Percentiles rank a stretch among this genome's conserved stretches.
These are phyloP conservation scores for Etheostoma nigrum DNA, from an alignment of 2,797 vertebrate species.

Conservation along the genomic window DNA sequence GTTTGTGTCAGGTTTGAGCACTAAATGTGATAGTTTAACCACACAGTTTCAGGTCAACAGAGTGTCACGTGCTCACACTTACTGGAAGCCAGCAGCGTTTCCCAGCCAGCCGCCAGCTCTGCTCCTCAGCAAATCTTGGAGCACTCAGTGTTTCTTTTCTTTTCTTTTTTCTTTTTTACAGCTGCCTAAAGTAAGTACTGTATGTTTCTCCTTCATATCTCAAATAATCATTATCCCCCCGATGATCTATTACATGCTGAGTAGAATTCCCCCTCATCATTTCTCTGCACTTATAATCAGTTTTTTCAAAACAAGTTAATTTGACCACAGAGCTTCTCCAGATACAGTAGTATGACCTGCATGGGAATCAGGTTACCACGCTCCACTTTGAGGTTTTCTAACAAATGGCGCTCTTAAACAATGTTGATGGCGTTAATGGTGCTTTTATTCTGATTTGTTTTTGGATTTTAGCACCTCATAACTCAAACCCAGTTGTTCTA, in stretches of 20 bases:
- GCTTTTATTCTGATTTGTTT: slow-evolving; percentile 39
- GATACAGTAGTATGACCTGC: slow-evolving; percentile 6
- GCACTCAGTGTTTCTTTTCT: slow-evolving; percentile 10
- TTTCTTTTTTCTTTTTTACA: slow-evolving; percentile 26
- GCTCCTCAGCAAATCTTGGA: slow-evolving; percentile 50
- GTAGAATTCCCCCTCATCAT: slow-evolving; percentile 13
- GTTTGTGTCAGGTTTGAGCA: slow-evolving; percentile 13
- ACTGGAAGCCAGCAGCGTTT: slow-evolving; percentile 66
- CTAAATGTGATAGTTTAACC: slow-evolving; percentile 10
- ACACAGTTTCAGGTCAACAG: slow-evolving; percentile 21
- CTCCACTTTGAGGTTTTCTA: slow-evolving; percentile 28
- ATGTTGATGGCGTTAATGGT: slow-evolving; percentile 38
- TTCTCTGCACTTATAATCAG: slow-evolving; percentile 39
- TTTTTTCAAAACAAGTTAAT: slow-evolving; percentile 34
- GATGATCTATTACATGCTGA: slow-evolving; percentile 37
- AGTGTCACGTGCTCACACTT: slow-evolving; percentile 49
- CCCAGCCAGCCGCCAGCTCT: slow-evolving; percentile 62
- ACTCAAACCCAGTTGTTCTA: slow-evolving; percentile 23
- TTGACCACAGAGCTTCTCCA: slow-evolving; percentile 35
- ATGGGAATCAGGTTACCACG: slow-evolving; percentile 25
- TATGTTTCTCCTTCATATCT: slow-evolving; percentile 26
- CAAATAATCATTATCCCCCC: slow-evolving; percentile 46
- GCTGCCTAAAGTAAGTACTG: neutral
- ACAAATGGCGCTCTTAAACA: slow-evolving; percentile 32
- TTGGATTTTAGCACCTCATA: slow-evolving; percentile 25